Base-by-base conservation (phyloP, 2,113 vertebrate species). In the Micronycteris hirsuta region DNA sequence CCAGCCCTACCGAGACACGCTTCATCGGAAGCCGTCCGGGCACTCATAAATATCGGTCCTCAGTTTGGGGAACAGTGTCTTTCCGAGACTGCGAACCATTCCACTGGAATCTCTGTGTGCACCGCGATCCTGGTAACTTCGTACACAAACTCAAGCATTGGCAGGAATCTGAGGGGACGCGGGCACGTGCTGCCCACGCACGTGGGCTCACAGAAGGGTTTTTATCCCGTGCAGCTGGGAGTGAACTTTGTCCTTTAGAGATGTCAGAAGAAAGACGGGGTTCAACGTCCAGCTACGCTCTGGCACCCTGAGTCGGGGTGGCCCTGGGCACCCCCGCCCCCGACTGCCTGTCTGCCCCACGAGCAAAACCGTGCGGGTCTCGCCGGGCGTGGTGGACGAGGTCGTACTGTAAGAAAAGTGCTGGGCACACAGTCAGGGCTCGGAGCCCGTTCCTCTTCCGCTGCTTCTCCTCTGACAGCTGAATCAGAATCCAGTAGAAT, bases 21-120 rank as follows among this genome's bases (percentile, higher is more conserved):
- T 89, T 92, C 13, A 85, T 85, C 90, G 77, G n/a, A 67, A 95
- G 92, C 76, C 28, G 65, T 81, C 47, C 1, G 1, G 84, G 33
- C 0, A 0, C 54, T 81, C 49, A 67, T 65, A 63, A 58, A 74
- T 70, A 82, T 33, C 61, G 36, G 76, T 73, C 93, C 84, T 87
- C 41, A 86, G 71, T 93, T 96, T 82, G 86, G 86, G 80, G 49
- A 96, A 81, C 41, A 65, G 76, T 61, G 49, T 58, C 78, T 96
- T 96, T 86, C 63, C 43, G 86, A 82, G 63, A 38, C 76, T 83
- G 43, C 20, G 93, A 86, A 49, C 63, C 76, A 58, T 93, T 67
- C 41, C 56, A 81, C 67, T 80, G 91, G 86, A 68, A 94, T 93
- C 93, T 96, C 76, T 28, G 2, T 58, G 45, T 85, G 43, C 13